Conservation (phyloP, 1,140 invertebrate species). For the Matsumurasca onukii region DNA sequence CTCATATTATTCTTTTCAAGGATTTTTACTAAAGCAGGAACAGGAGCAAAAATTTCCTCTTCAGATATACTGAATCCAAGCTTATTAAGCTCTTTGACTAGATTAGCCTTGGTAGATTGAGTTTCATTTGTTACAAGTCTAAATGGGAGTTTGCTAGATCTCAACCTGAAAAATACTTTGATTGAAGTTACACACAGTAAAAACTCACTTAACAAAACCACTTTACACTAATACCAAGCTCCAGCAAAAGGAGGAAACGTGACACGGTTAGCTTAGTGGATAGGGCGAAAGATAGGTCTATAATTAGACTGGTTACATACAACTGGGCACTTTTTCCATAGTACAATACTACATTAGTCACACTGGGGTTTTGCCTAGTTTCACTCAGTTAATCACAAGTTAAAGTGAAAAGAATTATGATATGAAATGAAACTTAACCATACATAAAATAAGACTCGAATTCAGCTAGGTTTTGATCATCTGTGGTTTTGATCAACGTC, state of each 20-base stretch:
- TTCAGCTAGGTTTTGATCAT: too few species aligned
- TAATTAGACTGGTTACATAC: too few species aligned
- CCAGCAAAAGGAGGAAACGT: not conserved
- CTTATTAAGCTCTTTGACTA: constrained; percentile 56
- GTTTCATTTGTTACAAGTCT: constrained; percentile 78
- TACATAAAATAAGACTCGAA: too few species aligned
- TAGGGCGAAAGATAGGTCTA: too few species aligned
- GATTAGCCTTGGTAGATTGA: constrained; percentile 65
- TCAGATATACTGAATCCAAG: constrained; percentile 69
- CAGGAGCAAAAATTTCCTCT: constrained; percentile 74
- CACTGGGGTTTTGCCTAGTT: too few species aligned
- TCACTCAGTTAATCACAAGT: too few species aligned
- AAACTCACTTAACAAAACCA: not conserved
- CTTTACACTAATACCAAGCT: constrained; percentile 4
- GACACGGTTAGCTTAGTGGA: not conserved
- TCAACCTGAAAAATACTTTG: constrained; percentile 56
- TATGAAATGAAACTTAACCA: too few species aligned
- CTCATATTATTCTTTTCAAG: constrained; percentile 60
- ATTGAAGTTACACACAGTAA: constrained; percentile 3
- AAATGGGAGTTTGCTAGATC: constrained; percentile 55
- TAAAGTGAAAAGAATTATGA: too few species aligned
- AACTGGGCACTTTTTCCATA: too few species aligned
- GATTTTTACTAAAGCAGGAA: constrained; percentile 65
- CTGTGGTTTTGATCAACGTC: too few species aligned
- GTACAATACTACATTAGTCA: too few species aligned